Evolutionary conservation across 2,113 vertebrate genomes (phyloP), one percentile per base, ranked within the genome.

Genomic region (Sorex fumeus): DNA sequence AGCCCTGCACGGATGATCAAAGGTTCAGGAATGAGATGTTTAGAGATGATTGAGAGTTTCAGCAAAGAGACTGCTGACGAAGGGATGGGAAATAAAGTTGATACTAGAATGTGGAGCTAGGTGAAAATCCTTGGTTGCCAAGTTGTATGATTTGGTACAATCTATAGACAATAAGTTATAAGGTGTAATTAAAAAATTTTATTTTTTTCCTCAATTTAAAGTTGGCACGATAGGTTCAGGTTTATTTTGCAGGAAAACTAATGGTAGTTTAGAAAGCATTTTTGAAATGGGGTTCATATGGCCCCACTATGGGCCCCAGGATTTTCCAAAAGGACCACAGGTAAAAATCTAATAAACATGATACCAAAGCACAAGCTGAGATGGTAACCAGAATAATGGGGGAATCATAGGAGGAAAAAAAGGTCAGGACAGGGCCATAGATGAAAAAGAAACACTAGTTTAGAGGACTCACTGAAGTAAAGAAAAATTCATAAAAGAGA

Each of bases 201-300:
- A 32, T 53, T 28, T 15, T 66, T 47, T 67, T 16, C 74, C 18
- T 21, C 67, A 86, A 72, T 80, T 94, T 62, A 77, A 82, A 77
- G 45, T 47, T 72, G 30, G 40, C 53, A 34, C 25, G 45, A 82
- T 43, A 43, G 0, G n/a, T 87, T 62, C 36, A 36, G 32, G 32
- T 74, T 64, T 88, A 53, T 70, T 91, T 94, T 72, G n/a, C 28
- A 74, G 60, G 25, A 62, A 92, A 88, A 94, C 62, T 27, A 21
- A 27, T 32, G 69, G 13, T 47, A 50, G 19, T 23, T 23, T 23
- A 60, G 18, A 60, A 8, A 60, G 21, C 21, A 21, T 60, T 60
- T 60, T 21, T 60, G 15, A 60, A 60, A 19, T 53, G 19, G 57
- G 18, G 21, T 7, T 23, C 57, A 23, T 60, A 60, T 60, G 57